phyloP scores from a whole-genome alignment of 2,888 invertebrate species.

The Drosophila anomalata region DNA sequence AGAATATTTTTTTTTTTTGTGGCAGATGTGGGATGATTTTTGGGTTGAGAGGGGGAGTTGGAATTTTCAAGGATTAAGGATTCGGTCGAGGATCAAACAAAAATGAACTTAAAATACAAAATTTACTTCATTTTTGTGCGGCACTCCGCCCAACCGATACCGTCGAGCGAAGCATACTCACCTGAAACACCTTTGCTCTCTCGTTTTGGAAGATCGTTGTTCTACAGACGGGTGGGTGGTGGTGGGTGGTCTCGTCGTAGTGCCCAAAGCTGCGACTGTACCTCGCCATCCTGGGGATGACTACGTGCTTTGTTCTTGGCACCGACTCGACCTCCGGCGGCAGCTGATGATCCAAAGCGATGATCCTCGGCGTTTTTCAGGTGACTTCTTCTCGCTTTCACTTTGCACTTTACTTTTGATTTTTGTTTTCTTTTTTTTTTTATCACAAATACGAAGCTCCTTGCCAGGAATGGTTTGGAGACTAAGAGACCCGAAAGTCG shows the following conservation, averaged over 20 bases:
- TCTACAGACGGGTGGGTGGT: not conserved
- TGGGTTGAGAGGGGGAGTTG: not conserved
- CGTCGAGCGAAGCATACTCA: conserved; percentile 86
- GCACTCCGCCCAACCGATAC: conserved; percentile 85
- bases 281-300: conserved; percentile 45
- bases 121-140: conserved; percentile 66
- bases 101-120: conserved; percentile 68
- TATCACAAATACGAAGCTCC: conserved; percentile 5
- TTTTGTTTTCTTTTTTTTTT: conserved; percentile 11
- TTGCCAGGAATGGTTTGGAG: not conserved
- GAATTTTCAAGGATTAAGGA: conserved; percentile 3
- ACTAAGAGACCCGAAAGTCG: not conserved
- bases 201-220: not conserved
- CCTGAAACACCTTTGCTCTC: conserved; percentile 65
- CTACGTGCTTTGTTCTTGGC: conserved; percentile 46
- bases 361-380: not conserved
- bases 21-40: conserved; percentile 8
- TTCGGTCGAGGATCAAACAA: conserved; percentile 33
- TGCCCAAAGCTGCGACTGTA: conserved; percentile 43
- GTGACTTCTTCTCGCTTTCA: not conserved
- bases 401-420: conserved; percentile 37
- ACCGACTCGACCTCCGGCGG: conserved; percentile 13
- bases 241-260: conserved; percentile 9
- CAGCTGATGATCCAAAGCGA: conserved; percentile 6
- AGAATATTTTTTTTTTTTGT: conserved; percentile 16